Base-by-base conservation (phyloP, 2,888 invertebrate species). In the Chromoteleia sp. region DNA sequence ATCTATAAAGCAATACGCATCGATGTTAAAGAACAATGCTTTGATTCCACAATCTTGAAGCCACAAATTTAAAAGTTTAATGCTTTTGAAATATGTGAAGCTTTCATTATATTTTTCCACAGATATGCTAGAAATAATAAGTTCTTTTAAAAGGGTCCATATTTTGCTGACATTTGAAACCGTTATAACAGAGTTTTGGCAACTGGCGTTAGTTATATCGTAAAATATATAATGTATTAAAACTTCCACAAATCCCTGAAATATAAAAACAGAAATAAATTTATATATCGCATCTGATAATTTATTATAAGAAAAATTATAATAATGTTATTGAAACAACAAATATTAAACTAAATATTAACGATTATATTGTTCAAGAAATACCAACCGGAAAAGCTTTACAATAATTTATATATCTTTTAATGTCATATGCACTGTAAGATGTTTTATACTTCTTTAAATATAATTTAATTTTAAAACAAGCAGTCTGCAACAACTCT, bases 241-340 rank as follows among this genome's bases (percentile, higher is more conserved):
- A 70, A 90, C 85, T n/a, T 82, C 76, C 7, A 85, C 65, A 71
- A 90, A 87, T 41, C 86, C 83, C 89, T 89, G 78, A 19, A 84
- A 83, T 65, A 73, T 73, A 59, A 58, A 71, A 43, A 48, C 25
- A 29, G 29, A 21, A 10, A 10, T 45, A 4, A 45, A 25, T 33
- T 5, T 12, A 12, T 39, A 39, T 39, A n/a, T n/a, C n/a, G n/a
- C n/a, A n/a, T 30, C n/a, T 33, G 33, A 15, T 33, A 50, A 8
- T 70, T 70, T 12, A 39, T 12, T 3, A 1, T 1, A n/a, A 39
- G 1, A 39, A 39, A 2, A 39, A 39, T 39, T 25, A 6, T 25
- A 25, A 25, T 25, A 25, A 25, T n/a, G n/a, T n/a, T n/a, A n/a
- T n/a, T n/a, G n/a, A 50, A 45, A 33, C 14, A 3, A 29, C 2